Conservation (phyloP, 2,888 invertebrate species). For the Perizoma affinitatum region DNA sequence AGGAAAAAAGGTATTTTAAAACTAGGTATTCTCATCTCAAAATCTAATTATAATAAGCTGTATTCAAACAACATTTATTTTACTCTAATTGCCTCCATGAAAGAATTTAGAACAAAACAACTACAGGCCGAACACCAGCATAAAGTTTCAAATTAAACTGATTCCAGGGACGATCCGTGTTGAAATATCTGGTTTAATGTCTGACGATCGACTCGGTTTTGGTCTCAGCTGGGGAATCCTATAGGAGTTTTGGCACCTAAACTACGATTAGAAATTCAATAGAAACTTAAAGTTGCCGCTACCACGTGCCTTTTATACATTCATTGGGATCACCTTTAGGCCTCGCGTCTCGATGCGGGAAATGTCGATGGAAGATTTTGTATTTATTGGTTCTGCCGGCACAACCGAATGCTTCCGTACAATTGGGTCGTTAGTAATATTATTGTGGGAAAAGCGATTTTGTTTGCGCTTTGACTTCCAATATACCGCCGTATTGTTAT, state of each 20-base stretch:
- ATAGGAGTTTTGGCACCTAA: constrained; percentile 62
- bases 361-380: constrained; percentile 74
- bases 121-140: constrained; percentile 48
- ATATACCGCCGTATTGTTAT: constrained; percentile 77
- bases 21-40: constrained; percentile 19
- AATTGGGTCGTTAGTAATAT: constrained; percentile 83
- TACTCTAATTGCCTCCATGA: constrained; percentile 31
- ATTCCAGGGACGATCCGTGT: constrained; percentile 47
- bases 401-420: constrained; percentile 76
- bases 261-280: constrained; percentile 63
- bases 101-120: constrained; percentile 49
- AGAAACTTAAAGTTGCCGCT: constrained; percentile 61
- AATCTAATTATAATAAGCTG: constrained; percentile 23
- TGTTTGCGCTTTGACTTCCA: constrained; percentile 80
- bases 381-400: constrained; percentile 80
- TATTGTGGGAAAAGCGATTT: constrained; percentile 80
- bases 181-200: constrained; percentile 57
- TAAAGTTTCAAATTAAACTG: constrained; percentile 57
- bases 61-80: constrained; percentile 29
- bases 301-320: constrained; percentile 68
- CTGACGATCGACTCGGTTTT: constrained; percentile 58
- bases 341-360: constrained; percentile 50
- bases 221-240: constrained; percentile 38
- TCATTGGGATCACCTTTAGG: constrained; percentile 58
- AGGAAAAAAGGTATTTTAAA: constrained; percentile 85